A percentile compares a stretch with the other conserved stretches of the same genome.
Conservation (phyloP, 2,113 vertebrate species). For the Chinchilla lanigera region DNA sequence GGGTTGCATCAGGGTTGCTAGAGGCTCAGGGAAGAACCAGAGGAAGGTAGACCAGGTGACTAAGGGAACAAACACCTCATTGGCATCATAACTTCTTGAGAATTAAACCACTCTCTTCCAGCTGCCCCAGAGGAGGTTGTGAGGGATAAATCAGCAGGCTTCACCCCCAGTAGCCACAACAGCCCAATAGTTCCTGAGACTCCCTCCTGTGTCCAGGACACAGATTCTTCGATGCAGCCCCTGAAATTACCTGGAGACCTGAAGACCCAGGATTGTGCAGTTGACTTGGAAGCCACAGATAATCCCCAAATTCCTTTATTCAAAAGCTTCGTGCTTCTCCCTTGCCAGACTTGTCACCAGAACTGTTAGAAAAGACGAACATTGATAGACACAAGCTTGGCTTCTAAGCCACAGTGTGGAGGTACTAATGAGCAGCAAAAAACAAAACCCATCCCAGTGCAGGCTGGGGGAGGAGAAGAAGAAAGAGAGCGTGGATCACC, state of each 20-base stretch:
- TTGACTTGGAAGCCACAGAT: constrained; percentile 1
- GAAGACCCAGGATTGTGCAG: not conserved
- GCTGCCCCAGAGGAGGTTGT: not conserved
- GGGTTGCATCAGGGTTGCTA: not conserved
- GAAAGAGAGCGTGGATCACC: constrained; percentile 31
- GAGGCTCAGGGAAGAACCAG: not conserved
- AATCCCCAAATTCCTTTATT: constrained; percentile 31
- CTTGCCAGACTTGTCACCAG: constrained; percentile 60
- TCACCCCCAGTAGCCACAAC: too few relatives aligned
- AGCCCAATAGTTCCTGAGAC: not conserved
- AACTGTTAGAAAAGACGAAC: constrained; percentile 51
- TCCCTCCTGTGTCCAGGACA: not conserved
- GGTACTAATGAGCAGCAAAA: constrained; percentile 40
- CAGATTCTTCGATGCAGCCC: not conserved
- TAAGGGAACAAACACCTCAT: not conserved
- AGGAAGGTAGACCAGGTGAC: not conserved
- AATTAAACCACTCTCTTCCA: accelerated
- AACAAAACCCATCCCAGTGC: not conserved
- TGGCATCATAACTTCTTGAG: not conserved
- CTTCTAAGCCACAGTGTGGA: constrained; percentile 8
- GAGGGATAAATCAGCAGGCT: not conserved
- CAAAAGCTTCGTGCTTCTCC: not conserved
- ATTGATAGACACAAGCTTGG: constrained; percentile 68
- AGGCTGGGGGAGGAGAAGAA: not conserved
- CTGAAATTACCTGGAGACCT: not conserved